Percentiles rank a stretch among this genome's conserved stretches.
These are phyloP conservation scores for Salmo trutta DNA, from an alignment of 2,797 vertebrate species.

Conservation along the genomic window DNA sequence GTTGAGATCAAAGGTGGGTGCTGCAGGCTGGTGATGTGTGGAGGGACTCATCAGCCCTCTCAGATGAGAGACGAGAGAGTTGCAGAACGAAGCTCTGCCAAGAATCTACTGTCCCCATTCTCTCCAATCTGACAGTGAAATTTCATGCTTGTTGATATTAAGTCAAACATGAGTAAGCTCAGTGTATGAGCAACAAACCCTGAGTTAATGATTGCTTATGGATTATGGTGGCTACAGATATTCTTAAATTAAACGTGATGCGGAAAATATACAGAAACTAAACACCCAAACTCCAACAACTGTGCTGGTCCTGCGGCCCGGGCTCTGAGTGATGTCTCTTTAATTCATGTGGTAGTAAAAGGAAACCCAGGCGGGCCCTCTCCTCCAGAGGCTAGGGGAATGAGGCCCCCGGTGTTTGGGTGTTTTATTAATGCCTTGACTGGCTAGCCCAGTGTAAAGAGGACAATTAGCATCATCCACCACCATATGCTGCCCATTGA, in stretches of 20 bases:
- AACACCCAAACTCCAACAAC: conserved; percentile 13
- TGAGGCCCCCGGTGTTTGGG: conserved; percentile 71
- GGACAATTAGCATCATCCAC: conserved; percentile 82
- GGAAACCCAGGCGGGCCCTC: conserved; percentile 66
- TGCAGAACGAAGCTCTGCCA: conserved; percentile 13
- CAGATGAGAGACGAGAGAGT: conserved; percentile 11
- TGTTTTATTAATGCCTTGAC: conserved; percentile 81
- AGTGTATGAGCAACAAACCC: background rate
- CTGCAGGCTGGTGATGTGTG: conserved; percentile 32
- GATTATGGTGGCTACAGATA: background rate
- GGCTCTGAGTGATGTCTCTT: conserved; percentile 73
- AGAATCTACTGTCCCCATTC: conserved; percentile 1
- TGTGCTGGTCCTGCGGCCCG: conserved; percentile 30
- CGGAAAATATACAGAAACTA: background rate
- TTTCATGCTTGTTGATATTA: background rate
- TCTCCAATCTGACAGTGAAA: conserved; percentile 2
- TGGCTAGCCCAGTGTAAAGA: conserved; percentile 78
- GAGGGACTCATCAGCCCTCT: conserved; percentile 26
- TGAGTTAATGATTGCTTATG: background rate
- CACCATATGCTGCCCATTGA: conserved; percentile 83
- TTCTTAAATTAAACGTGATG: background rate
- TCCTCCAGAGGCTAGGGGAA: conserved; percentile 55
- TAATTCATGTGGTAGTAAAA: conserved; percentile 77
- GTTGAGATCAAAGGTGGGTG: conserved; percentile 62
- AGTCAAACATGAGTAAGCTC: background rate